Evolutionary conservation across 1,140 invertebrate genomes (phyloP), one percentile per base, ranked within the genome.

Genomic region (Heterodera schachtii): DNA sequence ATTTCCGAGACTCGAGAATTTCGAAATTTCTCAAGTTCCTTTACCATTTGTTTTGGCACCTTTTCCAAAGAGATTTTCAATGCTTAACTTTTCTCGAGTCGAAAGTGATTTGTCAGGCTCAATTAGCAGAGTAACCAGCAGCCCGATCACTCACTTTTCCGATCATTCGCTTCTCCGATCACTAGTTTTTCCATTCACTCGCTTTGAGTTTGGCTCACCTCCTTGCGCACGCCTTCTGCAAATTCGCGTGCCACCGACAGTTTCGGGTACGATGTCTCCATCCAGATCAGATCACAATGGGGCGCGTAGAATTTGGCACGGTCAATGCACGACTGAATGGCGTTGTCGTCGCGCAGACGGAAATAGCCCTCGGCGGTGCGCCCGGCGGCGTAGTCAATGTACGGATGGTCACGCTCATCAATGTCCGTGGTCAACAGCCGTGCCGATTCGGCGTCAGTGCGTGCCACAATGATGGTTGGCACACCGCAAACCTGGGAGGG

Each of bases 231-330:
- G n/a, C 90, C 90, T 78, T 91, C 88, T 64, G 90, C 90, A 76
- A 91, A 91, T 49, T 89, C 87, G 47, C 84, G 83, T 21, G 90
- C 90, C 69, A 71, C 21, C 8, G 69, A 71, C 31, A 71, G 19
- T 31, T 71, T 71, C 31, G 90, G 88, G 78, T 87, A 82, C 44
- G 85, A 90, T 8, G 90, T 91, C 80, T 91, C 90, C 86, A 91
- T 91, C 90, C 90, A 91, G n/a, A 91, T 83, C 41, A 91, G 82
- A 83, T 91, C 90, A 81, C 82, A 88, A 78, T 89, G 90, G 16
- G 90, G 90, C 49, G 90, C 90, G 79, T 91, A 91, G 31, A 82
- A 81, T 21, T 91, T 85, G 19, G 88, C 90, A 60, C 90, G 86
- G 21, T 84, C 84, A 52, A 90, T 86, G 44, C 90, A 90, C 31